Conservation (phyloP, 2,888 invertebrate species). For the Sialis fuliginosa region DNA sequence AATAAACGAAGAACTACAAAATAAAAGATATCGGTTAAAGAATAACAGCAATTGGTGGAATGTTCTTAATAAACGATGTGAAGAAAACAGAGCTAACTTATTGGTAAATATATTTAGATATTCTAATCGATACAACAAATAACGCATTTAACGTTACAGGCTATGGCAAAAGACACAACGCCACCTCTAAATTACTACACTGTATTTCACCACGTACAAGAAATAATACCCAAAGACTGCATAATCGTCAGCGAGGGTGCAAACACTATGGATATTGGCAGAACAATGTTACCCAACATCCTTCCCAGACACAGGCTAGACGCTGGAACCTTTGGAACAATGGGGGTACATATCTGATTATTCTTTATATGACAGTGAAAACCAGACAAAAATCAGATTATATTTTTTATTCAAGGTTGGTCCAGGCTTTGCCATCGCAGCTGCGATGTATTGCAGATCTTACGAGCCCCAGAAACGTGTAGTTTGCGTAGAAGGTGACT, state of each 20-base stretch:
- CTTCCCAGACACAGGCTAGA: conserved; percentile 77
- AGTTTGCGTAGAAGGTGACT: conserved; percentile 90
- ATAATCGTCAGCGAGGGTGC: conserved; percentile 94
- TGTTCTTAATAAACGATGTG: conserved; percentile 46
- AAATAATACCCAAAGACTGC: conserved; percentile 58
- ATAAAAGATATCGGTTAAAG: conserved; percentile 37
- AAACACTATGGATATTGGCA: conserved; percentile 97
- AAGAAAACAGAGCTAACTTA: conserved; percentile 51
- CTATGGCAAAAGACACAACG: conserved; percentile 47
- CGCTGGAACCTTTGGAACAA: conserved; percentile 93
- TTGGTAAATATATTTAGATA: conserved; percentile 27
- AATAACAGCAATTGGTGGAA: conserved; percentile 59
- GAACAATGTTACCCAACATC: conserved; percentile 70
- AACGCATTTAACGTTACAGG: conserved; percentile 20
- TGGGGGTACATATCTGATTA: conserved; percentile 72
- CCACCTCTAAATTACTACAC: conserved; percentile 87
- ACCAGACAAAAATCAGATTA: background rate
- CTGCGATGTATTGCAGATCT: conserved; percentile 77
- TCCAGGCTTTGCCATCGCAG: conserved; percentile 79
- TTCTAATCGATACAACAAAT: background rate
- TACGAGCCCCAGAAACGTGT: conserved; percentile 66
- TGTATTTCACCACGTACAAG: conserved; percentile 70
- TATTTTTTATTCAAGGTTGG: conserved; percentile 39
- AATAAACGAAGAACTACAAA: conserved; percentile 37
- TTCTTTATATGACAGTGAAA: too few relatives aligned